Base-by-base conservation (phyloP, 2,797 vertebrate genomes). In the Lepus townsendii region DNA sequence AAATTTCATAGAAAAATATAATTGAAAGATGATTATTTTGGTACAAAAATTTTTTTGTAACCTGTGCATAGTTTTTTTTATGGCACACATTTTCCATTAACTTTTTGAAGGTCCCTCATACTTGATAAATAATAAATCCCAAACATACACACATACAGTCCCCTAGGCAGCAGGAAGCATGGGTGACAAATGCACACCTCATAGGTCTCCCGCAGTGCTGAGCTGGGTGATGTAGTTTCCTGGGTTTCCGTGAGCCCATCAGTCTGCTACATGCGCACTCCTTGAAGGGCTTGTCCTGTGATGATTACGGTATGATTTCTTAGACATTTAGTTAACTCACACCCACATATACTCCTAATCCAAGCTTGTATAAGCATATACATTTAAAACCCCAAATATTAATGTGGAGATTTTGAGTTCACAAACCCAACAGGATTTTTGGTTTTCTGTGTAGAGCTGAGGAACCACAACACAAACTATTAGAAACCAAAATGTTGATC, bases 391-490 rank as follows among this genome's bases (percentile, higher is more conserved):
- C 17, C 38, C 14, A 47, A 88, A 32, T 79, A 90, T 19, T 80
- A 50, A 69, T 84, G 82, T 80, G n/a, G 93, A 72, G 77, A 54
- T 38, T 38, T 57, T 79, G 30, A 92, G 65, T 12, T 42, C 76
- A 91, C 24, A 60, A 7, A 71, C 12, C 32, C 66, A 47, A n/a
- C 5, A 88, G 42, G 42, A 19, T 75, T 72, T 83, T 83, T 35
- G 60, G 5, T 72, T 95, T 91, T 82, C 63, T 47, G 32, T 11
- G 30, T 6, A 68, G 62, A 72, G 66, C 57, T 13, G 66, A 90
- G 50, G 35, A 93, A 85, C 47, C 27, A 68, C 11, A 20, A 50
- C 73, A n/a, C 3, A 65, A 93, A 79, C 32, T 7, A 1, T 42
- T 5, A 1, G 10, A 17, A 54, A 38, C 62, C 17, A 17, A 92